Base-by-base conservation (phyloP, 1,140 invertebrate species). In the Monochamus saltuarius region DNA sequence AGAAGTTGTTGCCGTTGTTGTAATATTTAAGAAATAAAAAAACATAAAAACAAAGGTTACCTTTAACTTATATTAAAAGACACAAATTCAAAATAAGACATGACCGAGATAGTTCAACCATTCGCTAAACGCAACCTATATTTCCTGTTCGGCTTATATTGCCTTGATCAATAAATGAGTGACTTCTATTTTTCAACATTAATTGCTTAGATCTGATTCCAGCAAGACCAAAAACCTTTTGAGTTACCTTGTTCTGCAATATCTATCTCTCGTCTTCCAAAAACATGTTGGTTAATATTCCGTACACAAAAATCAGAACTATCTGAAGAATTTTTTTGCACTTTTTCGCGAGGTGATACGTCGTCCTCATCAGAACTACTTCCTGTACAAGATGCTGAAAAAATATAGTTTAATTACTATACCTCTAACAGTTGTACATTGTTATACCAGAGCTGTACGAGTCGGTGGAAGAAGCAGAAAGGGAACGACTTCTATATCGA, bases 181-280 rank as follows among this genome's bases (percentile, higher is more conserved):
- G n/a, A n/a, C n/a, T n/a, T n/a, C n/a, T n/a, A n/a, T n/a, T n/a
- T n/a, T n/a, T n/a, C n/a, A n/a, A n/a, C n/a, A n/a, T n/a, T n/a
- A n/a, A n/a, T n/a, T n/a, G n/a, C n/a, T n/a, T n/a, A n/a, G n/a
- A 38, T 38, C 37, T 38, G n/a, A 38, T 38, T 38, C n/a, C n/a
- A n/a, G n/a, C n/a, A n/a, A n/a, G n/a, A n/a, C n/a, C 52, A 52
- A 53, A 50, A 13, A 29, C 8, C 7, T 46, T 35, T 42, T 10
- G 9, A 1, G 9, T 57, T 74, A 89, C 88, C 88, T 81, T 97
- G 95, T 73, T 99, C 95, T n/a, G 95, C 95, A 65, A 98, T 97
- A 80, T 98, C 95, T 69, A 99, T 98, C 82, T 98, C 97, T 50
- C 95, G 76, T 19, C 96, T 81, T 0, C 97, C 97, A 77, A 96